A percentile compares a stretch with the other conserved stretches of the same genome.
Evolutionary conservation across 2,888 invertebrate species (phyloP).

Genomic region (Iselma pallidipennis): DNA sequence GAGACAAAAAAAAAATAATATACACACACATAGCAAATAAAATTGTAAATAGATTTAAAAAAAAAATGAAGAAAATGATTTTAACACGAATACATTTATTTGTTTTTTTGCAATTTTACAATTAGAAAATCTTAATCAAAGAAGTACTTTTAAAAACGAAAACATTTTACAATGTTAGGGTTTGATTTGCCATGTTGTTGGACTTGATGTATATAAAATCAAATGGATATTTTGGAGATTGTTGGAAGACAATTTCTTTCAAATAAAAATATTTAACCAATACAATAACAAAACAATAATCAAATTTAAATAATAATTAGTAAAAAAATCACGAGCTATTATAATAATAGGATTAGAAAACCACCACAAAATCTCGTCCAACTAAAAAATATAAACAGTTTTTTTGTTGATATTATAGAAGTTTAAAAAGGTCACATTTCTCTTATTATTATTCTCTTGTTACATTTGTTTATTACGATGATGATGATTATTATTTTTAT

Average conservation of each 20-base stretch:
- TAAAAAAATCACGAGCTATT: too few species aligned
- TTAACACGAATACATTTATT: conserved; percentile 23
- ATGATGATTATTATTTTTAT: background rate
- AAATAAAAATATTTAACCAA: too few species aligned
- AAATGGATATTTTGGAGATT: background rate
- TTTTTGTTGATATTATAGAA: background rate
- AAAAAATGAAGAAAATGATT: conserved; percentile 1
- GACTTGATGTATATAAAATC: background rate
- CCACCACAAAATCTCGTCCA: conserved; percentile 12
- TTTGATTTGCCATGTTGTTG: background rate
- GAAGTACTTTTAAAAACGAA: background rate
- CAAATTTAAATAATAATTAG: background rate
- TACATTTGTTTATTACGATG: background rate
- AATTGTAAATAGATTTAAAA: conserved; percentile 11
- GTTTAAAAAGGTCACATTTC: background rate
- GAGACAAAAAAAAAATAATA: conserved; percentile 29
- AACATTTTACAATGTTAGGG: background rate
- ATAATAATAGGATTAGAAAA: background rate
- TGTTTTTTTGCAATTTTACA: conserved; percentile 4
- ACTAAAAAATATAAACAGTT: conserved; percentile 12
- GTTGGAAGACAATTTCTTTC: conserved; percentile 23
- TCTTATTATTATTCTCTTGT: background rate
- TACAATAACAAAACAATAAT: conserved; percentile 7
- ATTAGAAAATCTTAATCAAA: background rate
- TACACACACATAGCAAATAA: conserved; percentile 5